Evolutionary conservation across 2,797 vertebrate species (phyloP).

Genomic region (Malacoraja senta): DNA sequence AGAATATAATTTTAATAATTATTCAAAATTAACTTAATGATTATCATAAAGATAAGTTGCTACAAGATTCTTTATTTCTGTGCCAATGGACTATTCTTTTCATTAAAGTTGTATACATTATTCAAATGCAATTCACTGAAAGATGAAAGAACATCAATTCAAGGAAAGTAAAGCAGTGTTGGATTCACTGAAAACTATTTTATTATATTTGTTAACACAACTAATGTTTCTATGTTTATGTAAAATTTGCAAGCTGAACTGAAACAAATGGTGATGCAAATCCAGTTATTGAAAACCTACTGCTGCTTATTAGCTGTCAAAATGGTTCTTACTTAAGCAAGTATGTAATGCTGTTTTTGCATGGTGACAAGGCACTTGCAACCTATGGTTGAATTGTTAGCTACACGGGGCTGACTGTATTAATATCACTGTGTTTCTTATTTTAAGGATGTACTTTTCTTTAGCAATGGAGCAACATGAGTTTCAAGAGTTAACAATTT

Average conservation of each 20-base stretch:
- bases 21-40: conserved; percentile 25
- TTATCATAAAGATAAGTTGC: conserved; percentile 7
- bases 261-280: background rate
- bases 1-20: conserved; percentile 32
- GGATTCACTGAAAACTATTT: background rate
- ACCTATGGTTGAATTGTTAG: background rate
- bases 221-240: background rate
- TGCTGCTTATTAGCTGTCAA: background rate
- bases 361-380: background rate
- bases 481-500: background rate
- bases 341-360: background rate
- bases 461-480: background rate
- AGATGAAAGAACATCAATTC: background rate
- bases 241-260: background rate
- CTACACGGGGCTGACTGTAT: background rate
- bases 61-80: background rate
- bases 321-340: background rate
- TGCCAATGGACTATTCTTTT: background rate
- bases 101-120: background rate
- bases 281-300: background rate
- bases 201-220: background rate
- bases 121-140: conserved; percentile 1
- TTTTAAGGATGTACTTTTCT: background rate
- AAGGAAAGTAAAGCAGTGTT: background rate
- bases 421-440: background rate